phyloP scores from a whole-genome alignment of 1,140 invertebrate genomes.

The Caenorhabditis elegans region DNA sequence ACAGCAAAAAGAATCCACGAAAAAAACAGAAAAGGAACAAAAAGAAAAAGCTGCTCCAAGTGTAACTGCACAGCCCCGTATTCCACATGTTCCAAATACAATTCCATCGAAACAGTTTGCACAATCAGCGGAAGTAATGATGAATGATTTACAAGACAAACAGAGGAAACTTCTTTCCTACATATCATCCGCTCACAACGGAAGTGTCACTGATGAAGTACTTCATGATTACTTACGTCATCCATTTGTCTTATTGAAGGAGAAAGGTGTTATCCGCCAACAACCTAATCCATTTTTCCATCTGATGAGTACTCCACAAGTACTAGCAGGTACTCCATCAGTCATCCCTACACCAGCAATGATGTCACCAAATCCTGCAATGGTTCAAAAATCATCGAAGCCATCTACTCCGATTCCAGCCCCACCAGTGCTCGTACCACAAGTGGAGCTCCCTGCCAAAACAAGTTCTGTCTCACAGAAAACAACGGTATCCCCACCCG shows the following conservation, averaged over 20 bases:
- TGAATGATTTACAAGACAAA: not conserved
- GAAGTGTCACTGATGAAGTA: not conserved
- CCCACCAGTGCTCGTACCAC: not conserved
- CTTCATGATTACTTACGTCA: constrained; percentile 1
- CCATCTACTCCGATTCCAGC: not conserved
- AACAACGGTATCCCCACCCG: not conserved
- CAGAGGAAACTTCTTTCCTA: not conserved
- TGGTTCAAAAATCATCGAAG: not conserved
- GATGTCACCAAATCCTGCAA: not conserved
- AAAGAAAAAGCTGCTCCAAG: not conserved
- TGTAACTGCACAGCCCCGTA: no score
- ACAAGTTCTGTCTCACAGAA: not conserved
- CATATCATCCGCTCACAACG: not conserved
- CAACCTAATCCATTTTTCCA: constrained; percentile 3
- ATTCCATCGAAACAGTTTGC: not conserved
- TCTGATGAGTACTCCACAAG: not conserved
- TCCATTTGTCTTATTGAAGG: not conserved
- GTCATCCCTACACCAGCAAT: not conserved
- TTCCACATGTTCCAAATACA: not conserved
- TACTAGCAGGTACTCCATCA: no score
- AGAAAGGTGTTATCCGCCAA: not conserved
- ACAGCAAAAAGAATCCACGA: no score
- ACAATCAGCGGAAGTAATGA: not conserved
- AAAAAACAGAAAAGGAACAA: no score
- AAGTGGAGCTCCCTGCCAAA: not conserved